phyloP scores from a whole-genome alignment of 2,888 invertebrate genomes.

The Scaptomyza cyrtandrae region DNA sequence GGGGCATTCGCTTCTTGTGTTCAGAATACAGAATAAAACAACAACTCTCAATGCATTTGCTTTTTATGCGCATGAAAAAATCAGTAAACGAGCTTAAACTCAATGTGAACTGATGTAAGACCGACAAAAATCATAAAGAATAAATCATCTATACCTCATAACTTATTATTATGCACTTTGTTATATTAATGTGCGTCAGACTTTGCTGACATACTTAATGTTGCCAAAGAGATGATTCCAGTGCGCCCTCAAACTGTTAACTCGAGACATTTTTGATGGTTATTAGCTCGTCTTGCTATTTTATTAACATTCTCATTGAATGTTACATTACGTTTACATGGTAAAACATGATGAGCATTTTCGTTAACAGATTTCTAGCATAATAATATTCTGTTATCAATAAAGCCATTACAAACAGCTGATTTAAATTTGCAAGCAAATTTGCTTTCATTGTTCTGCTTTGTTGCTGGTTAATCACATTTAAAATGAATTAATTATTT shows the following conservation, averaged over 20 bases:
- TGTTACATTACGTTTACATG: no score
- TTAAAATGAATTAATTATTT: background rate
- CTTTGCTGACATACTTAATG: background rate
- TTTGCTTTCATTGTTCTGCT: background rate
- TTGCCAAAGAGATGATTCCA: no score
- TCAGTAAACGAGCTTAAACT: slow-evolving; percentile 27
- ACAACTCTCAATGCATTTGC: slow-evolving; percentile 14
- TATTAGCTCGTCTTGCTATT: no score
- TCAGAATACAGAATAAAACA: background rate
- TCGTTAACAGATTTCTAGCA: no score
- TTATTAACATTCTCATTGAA: no score
- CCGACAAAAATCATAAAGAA: slow-evolving; percentile 35
- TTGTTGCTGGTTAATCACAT: background rate
- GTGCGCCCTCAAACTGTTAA: no score
- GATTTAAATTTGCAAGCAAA: no score
- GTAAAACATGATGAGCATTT: no score
- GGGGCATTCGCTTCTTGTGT: slow-evolving; percentile 27
- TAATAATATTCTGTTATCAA: no score
- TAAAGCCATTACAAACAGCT: background rate
- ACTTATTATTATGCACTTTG: slow-evolving; percentile 38
- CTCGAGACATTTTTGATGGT: no score
- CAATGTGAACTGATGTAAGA: slow-evolving; percentile 53
- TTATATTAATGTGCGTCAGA: background rate
- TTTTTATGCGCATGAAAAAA: slow-evolving; percentile 21
- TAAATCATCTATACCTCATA: slow-evolving; percentile 22